Evolutionary conservation across 2,113 vertebrate genomes (phyloP), one percentile per base, ranked within the genome.

Genomic region (Podilymbus podiceps): DNA sequence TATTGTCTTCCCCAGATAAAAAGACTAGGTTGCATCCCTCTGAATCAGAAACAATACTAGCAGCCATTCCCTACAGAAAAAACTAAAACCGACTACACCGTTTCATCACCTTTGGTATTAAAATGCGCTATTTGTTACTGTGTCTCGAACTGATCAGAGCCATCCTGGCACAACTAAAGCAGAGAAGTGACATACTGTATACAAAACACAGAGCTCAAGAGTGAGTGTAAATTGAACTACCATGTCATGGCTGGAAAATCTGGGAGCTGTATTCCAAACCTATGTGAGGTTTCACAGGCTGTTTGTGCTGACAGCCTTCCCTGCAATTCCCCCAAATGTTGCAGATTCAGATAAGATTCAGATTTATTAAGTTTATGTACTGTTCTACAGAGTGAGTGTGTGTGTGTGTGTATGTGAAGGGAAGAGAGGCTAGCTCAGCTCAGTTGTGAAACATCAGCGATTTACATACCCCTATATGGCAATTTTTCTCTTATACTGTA

Each of bases 391-490:
- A 9, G 0, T 50, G 31, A 38, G 60, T 40, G 42, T 55, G 28
- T 71, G 15, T 49, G 53, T 63, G 25, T 90, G 49, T 84, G 59
- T 58, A 28, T 95, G 88, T 40, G 24, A 86, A 58, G 22, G 28
- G 91, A 49, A 88, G 88, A 73, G 83, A 96, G 53, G 30, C 59
- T 91, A 96, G 93, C 62, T 71, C 62, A 66, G 79, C 19, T 87
- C 24, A 23, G 42, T 89, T 97, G 55, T 93, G 95, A 97, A 97
- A 95, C 35, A 85, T 68, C 86, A 91, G 69, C 18, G 33, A 95
- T 95, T 93, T 95, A 86, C 66, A 97, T 93, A 97, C 9, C 96
- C 97, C 96, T 97, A 98, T 97, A 98, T 97, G 97, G 98, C 58
- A 92, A 97, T 97, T 97, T 97, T 96, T 97, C 90, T 96, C 87